Evolutionary conservation across 1,140 invertebrate species (phyloP).

Genomic region (Asobara japonica): DNA sequence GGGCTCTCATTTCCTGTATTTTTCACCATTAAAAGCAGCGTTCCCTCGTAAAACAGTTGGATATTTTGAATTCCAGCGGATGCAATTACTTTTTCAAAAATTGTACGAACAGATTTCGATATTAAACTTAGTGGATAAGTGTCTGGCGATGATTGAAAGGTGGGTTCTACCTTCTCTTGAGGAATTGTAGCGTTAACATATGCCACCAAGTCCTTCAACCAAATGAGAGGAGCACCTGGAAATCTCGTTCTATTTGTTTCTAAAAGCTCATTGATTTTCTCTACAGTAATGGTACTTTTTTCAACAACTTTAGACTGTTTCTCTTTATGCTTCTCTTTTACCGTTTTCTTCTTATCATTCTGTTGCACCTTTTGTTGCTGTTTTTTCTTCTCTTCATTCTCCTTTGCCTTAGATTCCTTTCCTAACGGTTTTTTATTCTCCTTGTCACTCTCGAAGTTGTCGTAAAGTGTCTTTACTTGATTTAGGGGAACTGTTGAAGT

Average conservation of each 20-base stretch:
- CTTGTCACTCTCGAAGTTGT: slow-evolving; percentile 62
- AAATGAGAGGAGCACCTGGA: slow-evolving; percentile 71
- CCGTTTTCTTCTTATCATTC: slow-evolving; percentile 24
- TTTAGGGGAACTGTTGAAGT: slow-evolving; percentile 60
- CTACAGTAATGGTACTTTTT: slow-evolving; percentile 69
- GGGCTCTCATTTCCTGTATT: slow-evolving; percentile 73
- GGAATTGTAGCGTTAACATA: slow-evolving; percentile 73
- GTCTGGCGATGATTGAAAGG: slow-evolving; percentile 65
- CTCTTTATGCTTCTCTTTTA: slow-evolving; percentile 57
- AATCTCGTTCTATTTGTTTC: slow-evolving; percentile 69
- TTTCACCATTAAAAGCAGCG: slow-evolving; percentile 72
- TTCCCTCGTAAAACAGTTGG: slow-evolving; percentile 74
- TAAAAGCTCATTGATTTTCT: slow-evolving; percentile 67
- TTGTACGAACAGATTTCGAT: slow-evolving; percentile 65
- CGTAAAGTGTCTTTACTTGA: slow-evolving; percentile 65
- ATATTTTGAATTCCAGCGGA: slow-evolving; percentile 68
- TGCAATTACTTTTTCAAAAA: slow-evolving; percentile 69
- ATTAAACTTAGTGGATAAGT: slow-evolving; percentile 69
- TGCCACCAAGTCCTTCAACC: slow-evolving; percentile 73
- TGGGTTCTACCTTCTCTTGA: slow-evolving; percentile 71
- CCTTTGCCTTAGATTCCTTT: slow-evolving; percentile 61
- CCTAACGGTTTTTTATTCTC: slow-evolving; percentile 62
- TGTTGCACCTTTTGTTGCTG: slow-evolving; percentile 50
- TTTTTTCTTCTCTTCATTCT: slow-evolving; percentile 64
- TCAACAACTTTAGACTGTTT: slow-evolving; percentile 76